A percentile compares a stretch with the other conserved stretches of the same genome.
Conservation (phyloP, 92 coral and sea anemone species). For the Phenganax stokvisi region DNA sequence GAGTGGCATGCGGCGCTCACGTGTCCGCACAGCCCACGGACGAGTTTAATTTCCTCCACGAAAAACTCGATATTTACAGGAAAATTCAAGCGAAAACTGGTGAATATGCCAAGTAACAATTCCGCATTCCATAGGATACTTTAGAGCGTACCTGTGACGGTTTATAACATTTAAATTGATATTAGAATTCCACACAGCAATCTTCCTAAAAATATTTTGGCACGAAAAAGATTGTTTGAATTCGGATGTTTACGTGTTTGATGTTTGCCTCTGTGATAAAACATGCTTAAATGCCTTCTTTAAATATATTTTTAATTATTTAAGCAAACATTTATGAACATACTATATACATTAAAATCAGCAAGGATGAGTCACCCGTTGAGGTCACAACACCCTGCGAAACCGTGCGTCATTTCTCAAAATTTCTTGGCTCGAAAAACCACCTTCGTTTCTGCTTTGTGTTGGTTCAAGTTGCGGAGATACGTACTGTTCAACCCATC, state of each 20-base stretch:
- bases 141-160: background rate
- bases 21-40: too few relatives aligned
- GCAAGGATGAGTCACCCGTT: constrained; percentile 8
- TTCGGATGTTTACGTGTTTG: constrained; percentile 22
- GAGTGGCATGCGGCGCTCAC: too few relatives aligned
- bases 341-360: too few relatives aligned
- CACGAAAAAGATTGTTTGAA: background rate
- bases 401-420: background rate
- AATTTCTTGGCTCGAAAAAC: background rate
- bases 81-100: background rate
- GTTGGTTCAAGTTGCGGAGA: background rate
- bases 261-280: background rate
- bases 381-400: background rate
- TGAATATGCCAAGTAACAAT: background rate
- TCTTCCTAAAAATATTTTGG: background rate
- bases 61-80: too few relatives aligned
- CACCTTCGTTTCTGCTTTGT: background rate
- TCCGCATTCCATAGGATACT: constrained; percentile 19
- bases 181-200: background rate
- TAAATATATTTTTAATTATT: constrained; percentile 8
- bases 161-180: background rate
- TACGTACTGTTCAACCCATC: background rate
- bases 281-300: background rate
- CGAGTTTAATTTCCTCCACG: too few relatives aligned
- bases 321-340: too few relatives aligned